A percentile compares a stretch with the other conserved stretches of the same genome.
phyloP scores from a whole-genome alignment of 2,113 vertebrate species.

The Nannospalax galili region DNA sequence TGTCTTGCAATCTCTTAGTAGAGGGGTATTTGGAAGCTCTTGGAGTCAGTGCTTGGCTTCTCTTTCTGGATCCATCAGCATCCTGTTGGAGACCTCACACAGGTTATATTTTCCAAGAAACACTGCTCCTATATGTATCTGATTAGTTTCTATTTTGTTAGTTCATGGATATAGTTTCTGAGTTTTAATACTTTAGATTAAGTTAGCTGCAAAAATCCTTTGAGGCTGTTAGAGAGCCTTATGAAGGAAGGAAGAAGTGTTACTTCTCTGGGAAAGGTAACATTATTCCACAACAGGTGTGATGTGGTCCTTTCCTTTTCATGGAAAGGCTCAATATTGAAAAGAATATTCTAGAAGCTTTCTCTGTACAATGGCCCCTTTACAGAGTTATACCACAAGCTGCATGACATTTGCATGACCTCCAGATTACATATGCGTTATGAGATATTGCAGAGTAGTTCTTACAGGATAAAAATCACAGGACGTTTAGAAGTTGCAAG shows the following conservation, averaged over 20 bases:
- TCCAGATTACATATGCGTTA: too few species aligned
- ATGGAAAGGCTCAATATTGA: constrained; percentile 23
- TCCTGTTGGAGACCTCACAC: not conserved
- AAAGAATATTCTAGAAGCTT: constrained; percentile 58
- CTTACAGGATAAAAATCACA: not conserved
- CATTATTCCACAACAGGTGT: constrained; percentile 51
- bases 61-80: constrained; percentile 49
- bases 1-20: too few species aligned
- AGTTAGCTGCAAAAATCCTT: constrained; percentile 56
- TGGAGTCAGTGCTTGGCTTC: constrained; percentile 11
- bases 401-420: not conserved
- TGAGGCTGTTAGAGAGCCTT: constrained; percentile 43
- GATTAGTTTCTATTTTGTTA: constrained; percentile 57
- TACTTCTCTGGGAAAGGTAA: constrained; percentile 59
- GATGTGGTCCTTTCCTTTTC: constrained; percentile 53
- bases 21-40: too few species aligned
- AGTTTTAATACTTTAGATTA: constrained; percentile 57
- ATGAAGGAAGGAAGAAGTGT: constrained; percentile 54
- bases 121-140: constrained; percentile 25
- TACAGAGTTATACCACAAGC: constrained; percentile 30
- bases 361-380: constrained; percentile 50
- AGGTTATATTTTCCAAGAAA: constrained; percentile 25
- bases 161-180: constrained; percentile 38
- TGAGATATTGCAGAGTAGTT: too few species aligned
- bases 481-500: not conserved